Evolutionary conservation across 2,113 vertebrate species (phyloP).

Genomic region (Poecile atricapillus): DNA sequence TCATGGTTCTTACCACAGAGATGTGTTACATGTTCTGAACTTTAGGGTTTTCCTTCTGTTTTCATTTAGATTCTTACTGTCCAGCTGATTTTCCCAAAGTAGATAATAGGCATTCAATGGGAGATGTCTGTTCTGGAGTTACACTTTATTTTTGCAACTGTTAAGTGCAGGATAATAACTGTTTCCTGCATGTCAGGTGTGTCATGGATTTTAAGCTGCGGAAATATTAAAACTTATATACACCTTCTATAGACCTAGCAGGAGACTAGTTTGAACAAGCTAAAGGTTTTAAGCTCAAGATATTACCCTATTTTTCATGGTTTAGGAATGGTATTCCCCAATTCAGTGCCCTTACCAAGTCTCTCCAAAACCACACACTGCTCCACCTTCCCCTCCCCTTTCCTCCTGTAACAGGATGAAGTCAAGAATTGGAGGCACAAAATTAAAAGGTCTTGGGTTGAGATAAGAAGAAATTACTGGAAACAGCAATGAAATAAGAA

Average conservation of each 20-base stretch:
- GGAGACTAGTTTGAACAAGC: neutral
- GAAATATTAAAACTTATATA: neutral
- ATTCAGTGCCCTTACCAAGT: rapidly evolving
- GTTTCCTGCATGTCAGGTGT: neutral
- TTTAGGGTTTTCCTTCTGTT: neutral
- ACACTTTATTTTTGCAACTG: neutral
- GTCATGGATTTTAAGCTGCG: neutral
- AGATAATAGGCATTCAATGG: neutral
- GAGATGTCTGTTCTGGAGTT: neutral
- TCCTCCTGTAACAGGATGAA: neutral
- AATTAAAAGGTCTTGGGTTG: rapidly evolving
- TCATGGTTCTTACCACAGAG: neutral
- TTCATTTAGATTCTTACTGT: neutral
- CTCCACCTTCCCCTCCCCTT: neutral
- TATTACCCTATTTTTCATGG: neutral
- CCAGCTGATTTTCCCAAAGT: neutral
- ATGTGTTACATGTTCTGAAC: neutral
- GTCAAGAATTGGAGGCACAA: neutral
- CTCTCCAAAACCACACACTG: neutral
- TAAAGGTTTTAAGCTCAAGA: neutral
- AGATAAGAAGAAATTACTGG: neutral
- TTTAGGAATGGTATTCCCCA: neutral
- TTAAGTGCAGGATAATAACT: neutral
- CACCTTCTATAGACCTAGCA: neutral
- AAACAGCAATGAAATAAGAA: neutral